Percentiles rank a stretch among this genome's conserved stretches.
phyloP scores from a whole-genome alignment of 1,140 invertebrate genomes.

The Panagrolaimus sp. region DNA sequence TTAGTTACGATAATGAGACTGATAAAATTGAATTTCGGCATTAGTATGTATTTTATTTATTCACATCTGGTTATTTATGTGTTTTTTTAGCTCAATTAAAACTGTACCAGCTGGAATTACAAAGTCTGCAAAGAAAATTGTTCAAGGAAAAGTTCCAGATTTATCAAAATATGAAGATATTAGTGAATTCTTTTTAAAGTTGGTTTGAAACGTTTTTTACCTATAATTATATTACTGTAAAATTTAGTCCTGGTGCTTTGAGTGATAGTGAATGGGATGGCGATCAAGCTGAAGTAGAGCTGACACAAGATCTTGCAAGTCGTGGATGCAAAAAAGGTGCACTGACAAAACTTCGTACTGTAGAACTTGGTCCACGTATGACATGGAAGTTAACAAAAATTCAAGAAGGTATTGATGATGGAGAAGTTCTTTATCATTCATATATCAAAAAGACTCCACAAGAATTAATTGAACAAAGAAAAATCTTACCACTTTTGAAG shows the following conservation, averaged over 20 bases:
- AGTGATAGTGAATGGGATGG: slow-evolving; percentile 91
- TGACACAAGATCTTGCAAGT: slow-evolving; percentile 47
- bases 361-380: slow-evolving; percentile 75
- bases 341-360: slow-evolving; percentile 63
- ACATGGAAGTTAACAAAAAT: slow-evolving; percentile 81
- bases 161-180: slow-evolving; percentile 78
- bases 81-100: slow-evolving; percentile 61
- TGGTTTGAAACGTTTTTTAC: slow-evolving; percentile 51
- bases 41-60: slow-evolving; percentile 67
- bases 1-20: slow-evolving; percentile 81
- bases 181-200: slow-evolving; percentile 81
- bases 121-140: slow-evolving; percentile 85
- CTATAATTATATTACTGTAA: background rate
- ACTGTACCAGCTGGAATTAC: slow-evolving; percentile 76
- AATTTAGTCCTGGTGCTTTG: slow-evolving; percentile 67
- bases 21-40: slow-evolving; percentile 85
- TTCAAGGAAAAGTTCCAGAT: slow-evolving; percentile 84
- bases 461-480: background rate
- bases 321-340: slow-evolving; percentile 43
- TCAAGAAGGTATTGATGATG: slow-evolving; percentile 82
- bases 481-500: background rate
- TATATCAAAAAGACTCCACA: slow-evolving; percentile 25
- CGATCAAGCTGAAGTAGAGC: slow-evolving; percentile 59
- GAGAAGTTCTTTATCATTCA: slow-evolving; percentile 70
- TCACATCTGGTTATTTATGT: slow-evolving; percentile 13